phyloP scores from a whole-genome alignment of 92 coral and sea anemone genomes.

The Galaxea fascicularis region DNA sequence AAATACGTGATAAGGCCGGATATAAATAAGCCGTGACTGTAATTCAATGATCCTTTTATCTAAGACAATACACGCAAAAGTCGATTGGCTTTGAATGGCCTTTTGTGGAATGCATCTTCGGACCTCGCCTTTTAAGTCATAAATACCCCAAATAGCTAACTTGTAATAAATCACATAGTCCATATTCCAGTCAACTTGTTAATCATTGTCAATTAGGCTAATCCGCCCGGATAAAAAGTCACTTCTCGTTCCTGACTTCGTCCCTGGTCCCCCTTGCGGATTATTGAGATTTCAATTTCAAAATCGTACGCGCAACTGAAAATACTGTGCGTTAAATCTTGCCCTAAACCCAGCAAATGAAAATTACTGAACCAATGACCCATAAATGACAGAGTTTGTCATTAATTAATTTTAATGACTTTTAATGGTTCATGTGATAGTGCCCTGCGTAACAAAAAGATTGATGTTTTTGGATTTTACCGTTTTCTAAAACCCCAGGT shows the following conservation, averaged over 20 bases:
- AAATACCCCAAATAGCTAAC: conserved; percentile 18
- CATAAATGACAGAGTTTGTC: background rate
- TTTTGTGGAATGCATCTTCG: background rate
- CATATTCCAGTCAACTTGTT: conserved; percentile 10
- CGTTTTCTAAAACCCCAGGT: background rate
- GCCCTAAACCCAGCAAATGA: background rate
- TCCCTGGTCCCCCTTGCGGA: no score
- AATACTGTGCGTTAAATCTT: no score
- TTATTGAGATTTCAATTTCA: no score
- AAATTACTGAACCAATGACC: background rate
- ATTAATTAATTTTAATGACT: background rate
- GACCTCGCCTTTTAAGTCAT: conserved; percentile 2
- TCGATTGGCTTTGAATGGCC: conserved; percentile 2
- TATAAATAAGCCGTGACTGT: conserved; percentile 15
- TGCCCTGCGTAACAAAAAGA: background rate
- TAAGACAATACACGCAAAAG: conserved; percentile 8
- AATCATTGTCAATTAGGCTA: conserved; percentile 1
- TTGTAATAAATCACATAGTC: background rate
- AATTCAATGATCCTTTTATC: conserved; percentile 45
- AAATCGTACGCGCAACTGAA: no score
- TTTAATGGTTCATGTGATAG: background rate
- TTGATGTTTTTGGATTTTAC: background rate
- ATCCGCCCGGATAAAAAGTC: background rate
- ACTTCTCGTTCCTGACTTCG: background rate
- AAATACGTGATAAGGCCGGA: conserved; percentile 32